A percentile compares a stretch with the other conserved stretches of the same genome.
Evolutionary conservation across 2,797 vertebrate genomes (phyloP).

Genomic region (Peromyscus eremicus): DNA sequence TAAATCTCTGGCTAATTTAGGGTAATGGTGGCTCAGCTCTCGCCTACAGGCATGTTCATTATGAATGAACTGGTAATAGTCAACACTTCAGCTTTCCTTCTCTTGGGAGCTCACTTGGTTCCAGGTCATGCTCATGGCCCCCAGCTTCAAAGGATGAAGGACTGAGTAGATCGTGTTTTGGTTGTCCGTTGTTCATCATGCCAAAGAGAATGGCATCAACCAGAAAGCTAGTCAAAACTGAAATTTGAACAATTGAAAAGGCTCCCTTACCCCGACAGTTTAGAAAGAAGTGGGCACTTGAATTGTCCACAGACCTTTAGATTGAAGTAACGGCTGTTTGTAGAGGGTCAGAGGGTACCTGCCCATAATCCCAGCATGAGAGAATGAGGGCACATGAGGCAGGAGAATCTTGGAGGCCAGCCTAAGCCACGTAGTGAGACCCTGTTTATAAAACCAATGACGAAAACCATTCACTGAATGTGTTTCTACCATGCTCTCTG

Average conservation of each 20-base stretch:
- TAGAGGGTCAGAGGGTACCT: neutral
- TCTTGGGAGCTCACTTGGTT: neutral
- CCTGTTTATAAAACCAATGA: neutral
- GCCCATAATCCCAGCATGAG: neutral
- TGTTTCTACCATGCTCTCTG: neutral
- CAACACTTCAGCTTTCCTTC: slow-evolving; percentile 50
- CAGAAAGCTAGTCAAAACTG: slow-evolving; percentile 1
- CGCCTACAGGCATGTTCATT: slow-evolving; percentile 32
- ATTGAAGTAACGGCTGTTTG: neutral
- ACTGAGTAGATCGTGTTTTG: slow-evolving; percentile 2
- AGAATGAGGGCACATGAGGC: no score
- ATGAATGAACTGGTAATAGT: slow-evolving; percentile 62
- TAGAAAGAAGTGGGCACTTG: neutral
- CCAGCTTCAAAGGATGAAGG: slow-evolving; percentile 52
- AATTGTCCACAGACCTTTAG: neutral
- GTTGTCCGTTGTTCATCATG: neutral
- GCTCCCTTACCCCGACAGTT: neutral
- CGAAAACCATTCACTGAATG: neutral
- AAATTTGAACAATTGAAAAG: neutral
- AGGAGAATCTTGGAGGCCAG: neutral
- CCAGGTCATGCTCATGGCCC: neutral
- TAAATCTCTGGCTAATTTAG: slow-evolving; percentile 69
- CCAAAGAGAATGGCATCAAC: neutral
- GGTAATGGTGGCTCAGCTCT: slow-evolving; percentile 54
- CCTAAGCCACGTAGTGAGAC: neutral